Conservation (phyloP, 2,888 invertebrate genomes). For the Lasioglossum villosulum region DNA sequence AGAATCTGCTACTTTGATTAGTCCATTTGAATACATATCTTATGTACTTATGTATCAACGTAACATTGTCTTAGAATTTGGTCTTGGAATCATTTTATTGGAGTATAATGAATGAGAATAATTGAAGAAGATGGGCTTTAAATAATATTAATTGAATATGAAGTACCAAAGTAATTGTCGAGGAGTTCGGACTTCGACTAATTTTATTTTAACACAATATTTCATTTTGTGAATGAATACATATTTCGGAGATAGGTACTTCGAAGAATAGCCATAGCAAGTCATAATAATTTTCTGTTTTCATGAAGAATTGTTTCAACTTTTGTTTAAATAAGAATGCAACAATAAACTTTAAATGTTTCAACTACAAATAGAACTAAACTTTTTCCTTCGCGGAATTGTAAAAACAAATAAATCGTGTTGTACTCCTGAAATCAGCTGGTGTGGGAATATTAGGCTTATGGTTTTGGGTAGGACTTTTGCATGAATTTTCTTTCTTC, state of each 20-base stretch:
- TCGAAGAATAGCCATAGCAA: not conserved
- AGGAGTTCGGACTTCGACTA: not conserved
- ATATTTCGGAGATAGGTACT: not conserved
- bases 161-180: not conserved
- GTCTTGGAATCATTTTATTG: not conserved
- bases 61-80: not conserved
- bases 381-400: not conserved
- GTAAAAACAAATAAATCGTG: not conserved
- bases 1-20: not conserved
- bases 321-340: not conserved
- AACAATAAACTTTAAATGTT: not conserved
- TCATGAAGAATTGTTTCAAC: not conserved
- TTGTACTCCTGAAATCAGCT: not conserved
- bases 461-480: not conserved
- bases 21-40: not conserved
- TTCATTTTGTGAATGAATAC: not conserved
- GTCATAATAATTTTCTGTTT: not conserved
- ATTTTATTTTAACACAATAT: not conserved
- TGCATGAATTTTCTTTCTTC: slow-evolving; percentile 5
- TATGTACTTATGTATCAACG: not conserved
- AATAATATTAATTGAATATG: not conserved
- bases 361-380: not conserved
- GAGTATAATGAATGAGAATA: not conserved
- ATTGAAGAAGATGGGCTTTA: not conserved
- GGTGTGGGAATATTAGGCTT: not conserved